A percentile compares a stretch with the other conserved stretches of the same genome.
Conservation (phyloP, 2,113 vertebrate genomes). For the Alosa alosa region DNA sequence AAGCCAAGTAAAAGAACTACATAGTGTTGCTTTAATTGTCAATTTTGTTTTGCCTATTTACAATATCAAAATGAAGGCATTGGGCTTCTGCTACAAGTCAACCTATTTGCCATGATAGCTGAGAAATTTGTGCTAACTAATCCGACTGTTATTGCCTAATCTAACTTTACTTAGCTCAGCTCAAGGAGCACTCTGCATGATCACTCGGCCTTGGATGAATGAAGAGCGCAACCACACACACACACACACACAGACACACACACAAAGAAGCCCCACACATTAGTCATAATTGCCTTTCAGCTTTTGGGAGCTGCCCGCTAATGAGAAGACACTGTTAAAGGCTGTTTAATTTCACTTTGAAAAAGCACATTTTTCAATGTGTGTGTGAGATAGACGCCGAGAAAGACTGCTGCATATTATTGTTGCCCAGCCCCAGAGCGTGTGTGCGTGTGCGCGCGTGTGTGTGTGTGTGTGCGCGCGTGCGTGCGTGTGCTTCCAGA, state of each 20-base stretch:
- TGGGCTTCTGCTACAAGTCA: neutral
- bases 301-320: too few species aligned
- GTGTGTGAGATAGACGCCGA: too few species aligned
- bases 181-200: neutral
- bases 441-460: neutral
- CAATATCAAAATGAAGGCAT: neutral
- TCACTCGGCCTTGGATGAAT: neutral
- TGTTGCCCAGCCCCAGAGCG: too few species aligned
- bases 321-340: too few species aligned
- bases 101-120: neutral
- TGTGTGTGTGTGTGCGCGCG: neutral
- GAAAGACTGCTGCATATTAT: too few species aligned
- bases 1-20: too few species aligned
- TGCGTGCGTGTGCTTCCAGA: neutral
- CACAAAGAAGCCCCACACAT: neutral
- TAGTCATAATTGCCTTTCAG: too few species aligned
- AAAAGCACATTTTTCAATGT: too few species aligned
- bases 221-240: neutral
- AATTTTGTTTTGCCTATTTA: neutral
- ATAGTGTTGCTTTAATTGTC: too few species aligned
- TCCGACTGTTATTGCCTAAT: neutral
- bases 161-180: neutral
- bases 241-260: neutral
- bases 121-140: neutral
- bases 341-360: too few species aligned